These are phyloP conservation scores for Patella vulgata DNA, from an alignment of 1,140 invertebrate species.

Conservation along the genomic window DNA sequence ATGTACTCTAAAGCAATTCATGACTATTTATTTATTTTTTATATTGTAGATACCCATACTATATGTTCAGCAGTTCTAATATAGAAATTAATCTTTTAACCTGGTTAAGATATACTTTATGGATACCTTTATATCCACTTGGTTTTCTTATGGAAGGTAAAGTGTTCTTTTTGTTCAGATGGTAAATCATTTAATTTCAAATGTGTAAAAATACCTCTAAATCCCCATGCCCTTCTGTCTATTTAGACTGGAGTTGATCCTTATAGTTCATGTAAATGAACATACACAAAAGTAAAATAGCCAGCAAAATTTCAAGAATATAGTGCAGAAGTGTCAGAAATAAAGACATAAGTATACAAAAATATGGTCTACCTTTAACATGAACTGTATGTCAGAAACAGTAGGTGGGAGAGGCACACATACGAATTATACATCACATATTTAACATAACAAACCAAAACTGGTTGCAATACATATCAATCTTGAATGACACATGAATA, in stretches of 20 bases:
- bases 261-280: not conserved
- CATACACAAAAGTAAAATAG: not conserved
- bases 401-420: too few relatives aligned
- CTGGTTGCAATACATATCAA: too few relatives aligned
- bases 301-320: not conserved
- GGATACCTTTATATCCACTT: conserved; percentile 92
- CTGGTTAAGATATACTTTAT: conserved; percentile 91
- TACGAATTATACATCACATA: too few relatives aligned
- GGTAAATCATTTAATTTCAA: conserved; percentile 1
- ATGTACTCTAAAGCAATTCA: too few relatives aligned
- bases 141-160: conserved; percentile 86
- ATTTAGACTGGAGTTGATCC: not conserved
- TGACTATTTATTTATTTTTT: too few relatives aligned
- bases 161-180: conserved; percentile 76
- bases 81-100: conserved; percentile 81
- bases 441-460: too few relatives aligned
- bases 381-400: too few relatives aligned
- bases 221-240: not conserved
- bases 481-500: too few relatives aligned
- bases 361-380: too few relatives aligned
- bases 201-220: not conserved
- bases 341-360: too few relatives aligned
- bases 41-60: conserved; percentile 89
- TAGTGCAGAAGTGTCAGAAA: not conserved
- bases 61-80: conserved; percentile 83